A percentile compares a stretch with the other conserved stretches of the same genome.
phyloP scores from a whole-genome alignment of 2,888 invertebrate genomes.

The Plagodis pulveraria region DNA sequence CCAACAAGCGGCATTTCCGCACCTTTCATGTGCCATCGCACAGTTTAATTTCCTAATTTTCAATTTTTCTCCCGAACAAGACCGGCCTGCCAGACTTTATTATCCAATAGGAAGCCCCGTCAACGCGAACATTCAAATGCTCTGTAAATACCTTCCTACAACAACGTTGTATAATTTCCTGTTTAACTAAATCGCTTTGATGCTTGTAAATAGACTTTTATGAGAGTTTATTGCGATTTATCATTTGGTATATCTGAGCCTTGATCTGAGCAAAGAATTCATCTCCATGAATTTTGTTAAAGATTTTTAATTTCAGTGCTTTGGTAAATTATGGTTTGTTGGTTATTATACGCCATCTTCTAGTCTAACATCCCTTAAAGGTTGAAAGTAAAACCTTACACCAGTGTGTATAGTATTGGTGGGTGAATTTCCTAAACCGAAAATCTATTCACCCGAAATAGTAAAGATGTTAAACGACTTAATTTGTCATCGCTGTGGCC shows the following conservation, averaged over 20 bases:
- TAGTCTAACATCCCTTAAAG: no score
- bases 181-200: slow-evolving; percentile 76
- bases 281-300: not conserved
- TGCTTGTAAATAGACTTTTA: slow-evolving; percentile 67
- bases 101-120: slow-evolving; percentile 79
- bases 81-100: slow-evolving; percentile 70
- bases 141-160: slow-evolving; percentile 56
- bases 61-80: slow-evolving; percentile 71
- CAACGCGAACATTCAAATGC: slow-evolving; percentile 66
- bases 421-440: no score
- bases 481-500: no score
- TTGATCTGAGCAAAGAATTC: slow-evolving; percentile 25
- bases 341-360: no score
- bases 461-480: no score
- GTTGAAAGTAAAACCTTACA: no score
- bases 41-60: slow-evolving; percentile 82
- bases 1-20: slow-evolving; percentile 59
- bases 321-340: no score
- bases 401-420: no score
- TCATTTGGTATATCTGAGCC: slow-evolving; percentile 34
- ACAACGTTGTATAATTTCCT: slow-evolving; percentile 78
- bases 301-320: no score
- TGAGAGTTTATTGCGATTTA: slow-evolving; percentile 52
- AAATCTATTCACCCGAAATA: no score
- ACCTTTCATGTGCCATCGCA: slow-evolving; percentile 68